phyloP scores from a whole-genome alignment of 1,140 invertebrate species.

The Heliothis virescens region DNA sequence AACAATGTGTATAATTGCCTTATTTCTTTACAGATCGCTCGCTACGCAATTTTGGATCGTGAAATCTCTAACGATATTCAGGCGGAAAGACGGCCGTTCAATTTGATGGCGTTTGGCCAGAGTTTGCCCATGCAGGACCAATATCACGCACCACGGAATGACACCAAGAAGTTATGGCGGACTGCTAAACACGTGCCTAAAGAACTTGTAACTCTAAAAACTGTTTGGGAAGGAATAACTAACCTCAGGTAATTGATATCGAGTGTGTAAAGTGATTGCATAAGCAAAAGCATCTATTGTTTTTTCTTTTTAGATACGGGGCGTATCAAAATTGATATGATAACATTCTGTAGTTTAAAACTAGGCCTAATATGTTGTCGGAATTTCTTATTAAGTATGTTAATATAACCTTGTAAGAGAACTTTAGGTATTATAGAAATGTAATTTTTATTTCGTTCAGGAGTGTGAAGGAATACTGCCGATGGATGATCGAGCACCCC shows the following conservation, averaged over 20 bases:
- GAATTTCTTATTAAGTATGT: too few species aligned
- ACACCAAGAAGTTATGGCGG: constrained; percentile 84
- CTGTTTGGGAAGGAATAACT: constrained; percentile 88
- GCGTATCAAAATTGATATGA: too few species aligned
- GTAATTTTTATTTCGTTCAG: constrained; percentile 69
- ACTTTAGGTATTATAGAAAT: too few species aligned
- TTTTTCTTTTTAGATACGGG: too few species aligned
- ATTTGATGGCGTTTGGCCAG: constrained; percentile 82
- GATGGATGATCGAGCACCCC: constrained; percentile 85
- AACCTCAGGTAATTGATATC: constrained; percentile 81
- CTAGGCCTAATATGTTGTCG: too few species aligned
- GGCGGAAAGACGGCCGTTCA: constrained; percentile 66
- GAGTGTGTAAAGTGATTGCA: neutral
- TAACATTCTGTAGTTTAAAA: too few species aligned
- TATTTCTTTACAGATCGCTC: neutral
- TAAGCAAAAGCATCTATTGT: neutral
- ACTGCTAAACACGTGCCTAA: constrained; percentile 84
- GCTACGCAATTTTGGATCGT: constrained; percentile 63
- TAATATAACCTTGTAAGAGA: too few species aligned
- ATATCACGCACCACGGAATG: constrained; percentile 83
- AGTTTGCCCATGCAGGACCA: constrained; percentile 82
- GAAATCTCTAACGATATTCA: constrained; percentile 77
- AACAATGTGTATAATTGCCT: neutral
- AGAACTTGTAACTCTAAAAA: constrained; percentile 87
- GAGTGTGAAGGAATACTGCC: constrained; percentile 85